These are phyloP conservation scores for Glomeris maerens DNA, from an alignment of 1,140 invertebrate genomes.

Conservation along the genomic window DNA sequence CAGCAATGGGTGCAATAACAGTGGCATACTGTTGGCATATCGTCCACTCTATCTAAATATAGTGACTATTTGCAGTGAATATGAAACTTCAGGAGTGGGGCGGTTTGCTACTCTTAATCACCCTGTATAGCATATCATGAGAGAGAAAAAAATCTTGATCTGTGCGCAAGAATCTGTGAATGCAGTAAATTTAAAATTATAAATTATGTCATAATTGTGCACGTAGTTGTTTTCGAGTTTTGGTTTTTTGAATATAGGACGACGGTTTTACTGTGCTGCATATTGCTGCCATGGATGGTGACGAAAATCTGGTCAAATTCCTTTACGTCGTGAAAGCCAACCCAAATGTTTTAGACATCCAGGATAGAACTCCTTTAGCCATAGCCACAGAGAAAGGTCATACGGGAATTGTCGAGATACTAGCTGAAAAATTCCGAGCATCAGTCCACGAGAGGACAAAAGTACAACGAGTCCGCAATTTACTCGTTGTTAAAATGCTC, in stretches of 20 bases:
- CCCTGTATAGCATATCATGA: neutral
- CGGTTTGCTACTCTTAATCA: neutral
- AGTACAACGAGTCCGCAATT: slow-evolving; percentile 17
- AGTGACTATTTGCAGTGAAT: too few species aligned
- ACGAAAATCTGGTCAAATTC: slow-evolving; percentile 85
- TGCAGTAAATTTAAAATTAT: slow-evolving; percentile 10
- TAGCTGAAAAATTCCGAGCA: slow-evolving; percentile 95
- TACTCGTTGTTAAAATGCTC: neutral
- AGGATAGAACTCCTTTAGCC: slow-evolving; percentile 91
- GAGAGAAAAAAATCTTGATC: too few species aligned
- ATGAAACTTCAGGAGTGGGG: too few species aligned
- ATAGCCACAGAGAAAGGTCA: slow-evolving; percentile 93
- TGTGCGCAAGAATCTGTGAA: too few species aligned
- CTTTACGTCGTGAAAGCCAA: slow-evolving; percentile 87
- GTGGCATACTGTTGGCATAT: too few species aligned
- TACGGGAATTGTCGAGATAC: slow-evolving; percentile 81
- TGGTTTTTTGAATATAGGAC: slow-evolving; percentile 37
- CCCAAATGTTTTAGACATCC: slow-evolving; percentile 73
- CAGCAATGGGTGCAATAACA: too few species aligned
- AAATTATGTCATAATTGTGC: neutral
- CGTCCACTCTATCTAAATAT: too few species aligned
- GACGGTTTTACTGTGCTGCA: slow-evolving; percentile 87
- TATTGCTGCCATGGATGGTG: slow-evolving; percentile 86
- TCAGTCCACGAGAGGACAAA: slow-evolving; percentile 86
- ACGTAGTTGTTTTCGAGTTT: slow-evolving; percentile 1